Percentiles rank a stretch among this genome's conserved stretches.
phyloP scores from a whole-genome alignment of 1,140 invertebrate genomes.

The Drosophila sturtevanti region DNA sequence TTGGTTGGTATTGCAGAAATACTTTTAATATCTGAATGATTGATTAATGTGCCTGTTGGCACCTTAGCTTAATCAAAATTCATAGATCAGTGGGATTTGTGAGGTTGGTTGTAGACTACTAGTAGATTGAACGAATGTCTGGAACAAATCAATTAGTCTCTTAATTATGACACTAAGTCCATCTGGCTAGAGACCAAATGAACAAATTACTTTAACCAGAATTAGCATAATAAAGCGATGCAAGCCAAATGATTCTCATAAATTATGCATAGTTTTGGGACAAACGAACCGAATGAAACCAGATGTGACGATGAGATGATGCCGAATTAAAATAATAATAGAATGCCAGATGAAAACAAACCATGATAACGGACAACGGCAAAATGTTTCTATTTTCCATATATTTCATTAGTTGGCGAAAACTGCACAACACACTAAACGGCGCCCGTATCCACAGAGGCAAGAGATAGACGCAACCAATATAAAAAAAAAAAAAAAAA shows the following conservation, averaged over 20 bases:
- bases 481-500: not conserved
- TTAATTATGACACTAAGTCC: conserved; percentile 79
- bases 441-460: not conserved
- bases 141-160: conserved; percentile 80
- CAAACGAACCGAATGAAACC: conserved; percentile 55
- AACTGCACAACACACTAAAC: conserved; percentile 65
- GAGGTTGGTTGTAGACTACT: not conserved
- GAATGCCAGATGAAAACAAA: conserved; percentile 50
- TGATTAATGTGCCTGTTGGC: conserved; percentile 73
- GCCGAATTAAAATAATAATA: conserved; percentile 62
- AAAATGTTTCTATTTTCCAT: conserved; percentile 63
- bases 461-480: too few relatives aligned
- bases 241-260: conserved; percentile 67
- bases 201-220: conserved; percentile 65
- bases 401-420: conserved; percentile 79
- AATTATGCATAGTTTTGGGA: conserved; percentile 75
- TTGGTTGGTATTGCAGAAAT: conserved; percentile 44
- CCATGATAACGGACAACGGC: conserved; percentile 60
- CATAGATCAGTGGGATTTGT: conserved; percentile 46
- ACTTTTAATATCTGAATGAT: conserved; percentile 59
- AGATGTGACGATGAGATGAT: conserved; percentile 20
- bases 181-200: conserved; percentile 62
- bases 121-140: conserved; percentile 55
- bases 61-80: conserved; percentile 69
- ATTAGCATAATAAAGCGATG: conserved; percentile 81